phyloP scores from a whole-genome alignment of 2,113 vertebrate genomes.

The Gnathonemus longibarbis region DNA sequence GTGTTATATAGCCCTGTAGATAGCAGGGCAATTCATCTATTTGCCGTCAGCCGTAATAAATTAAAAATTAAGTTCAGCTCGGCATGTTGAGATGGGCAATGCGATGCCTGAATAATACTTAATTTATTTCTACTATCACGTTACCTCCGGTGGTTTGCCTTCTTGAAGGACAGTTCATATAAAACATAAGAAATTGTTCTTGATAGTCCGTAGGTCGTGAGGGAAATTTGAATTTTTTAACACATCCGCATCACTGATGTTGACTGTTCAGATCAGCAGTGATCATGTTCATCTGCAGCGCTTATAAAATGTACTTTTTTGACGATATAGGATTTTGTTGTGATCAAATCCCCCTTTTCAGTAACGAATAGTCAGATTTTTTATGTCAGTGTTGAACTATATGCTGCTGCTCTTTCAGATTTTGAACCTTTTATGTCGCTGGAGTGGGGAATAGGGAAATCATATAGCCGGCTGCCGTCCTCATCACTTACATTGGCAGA shows the following conservation, averaged over 20 bases:
- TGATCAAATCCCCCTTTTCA: neutral
- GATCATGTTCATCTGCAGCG: neutral
- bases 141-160: neutral
- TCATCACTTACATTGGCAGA: slow-evolving; percentile 62
- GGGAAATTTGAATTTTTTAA: neutral
- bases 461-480: neutral
- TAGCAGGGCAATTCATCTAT: neutral
- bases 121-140: neutral
- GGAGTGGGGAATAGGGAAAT: neutral
- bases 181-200: neutral
- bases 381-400: neutral
- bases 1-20: neutral
- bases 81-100: neutral
- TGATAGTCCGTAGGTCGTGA: neutral
- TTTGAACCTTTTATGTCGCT: neutral
- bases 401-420: neutral
- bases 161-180: neutral
- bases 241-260: neutral
- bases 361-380: neutral
- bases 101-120: slow-evolving; percentile 3
- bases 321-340: neutral
- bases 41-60: neutral
- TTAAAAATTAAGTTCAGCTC: neutral
- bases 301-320: neutral
- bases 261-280: neutral